These are phyloP conservation scores for Conomelus anceps DNA, from an alignment of 2,888 invertebrate species.

Conservation along the genomic window DNA sequence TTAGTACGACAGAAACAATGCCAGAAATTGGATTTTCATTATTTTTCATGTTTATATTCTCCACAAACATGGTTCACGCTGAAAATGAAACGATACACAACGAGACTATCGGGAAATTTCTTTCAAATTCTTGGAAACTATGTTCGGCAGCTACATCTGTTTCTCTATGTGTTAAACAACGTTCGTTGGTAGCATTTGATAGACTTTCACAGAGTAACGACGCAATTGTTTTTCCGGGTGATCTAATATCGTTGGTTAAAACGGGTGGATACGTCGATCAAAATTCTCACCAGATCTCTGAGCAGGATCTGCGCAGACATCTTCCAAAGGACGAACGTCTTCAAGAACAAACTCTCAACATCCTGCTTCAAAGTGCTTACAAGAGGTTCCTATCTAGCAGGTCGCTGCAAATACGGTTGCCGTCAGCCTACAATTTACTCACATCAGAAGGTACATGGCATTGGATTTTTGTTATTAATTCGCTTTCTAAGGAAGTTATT, in stretches of 20 bases:
- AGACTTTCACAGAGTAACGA: slow-evolving; percentile 18
- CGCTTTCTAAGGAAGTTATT: background rate
- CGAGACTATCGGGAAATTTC: background rate
- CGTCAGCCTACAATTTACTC: background rate
- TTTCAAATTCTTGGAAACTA: background rate
- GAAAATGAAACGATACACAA: background rate
- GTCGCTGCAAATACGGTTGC: slow-evolving; percentile 24
- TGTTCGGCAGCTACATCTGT: background rate
- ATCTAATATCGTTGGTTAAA: slow-evolving; percentile 23
- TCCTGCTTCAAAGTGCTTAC: slow-evolving; percentile 15
- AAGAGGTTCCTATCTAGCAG: slow-evolving; percentile 23
- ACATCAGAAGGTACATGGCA: background rate
- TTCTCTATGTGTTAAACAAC: slow-evolving; percentile 23
- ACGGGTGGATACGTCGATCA: slow-evolving; percentile 1
- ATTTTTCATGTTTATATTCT: background rate
- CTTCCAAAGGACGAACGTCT: slow-evolving; percentile 14
- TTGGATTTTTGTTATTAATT: background rate
- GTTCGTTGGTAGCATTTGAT: slow-evolving; percentile 24
- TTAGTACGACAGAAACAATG: background rate
- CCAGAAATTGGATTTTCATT: background rate
- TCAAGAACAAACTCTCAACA: slow-evolving; percentile 18
- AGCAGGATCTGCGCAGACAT: background rate
- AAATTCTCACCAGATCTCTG: background rate
- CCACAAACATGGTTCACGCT: background rate
- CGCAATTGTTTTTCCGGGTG: slow-evolving; percentile 19